Evolutionary conservation across 2,797 vertebrate species (phyloP).

Genomic region (Acestrorhynchus altus): DNA sequence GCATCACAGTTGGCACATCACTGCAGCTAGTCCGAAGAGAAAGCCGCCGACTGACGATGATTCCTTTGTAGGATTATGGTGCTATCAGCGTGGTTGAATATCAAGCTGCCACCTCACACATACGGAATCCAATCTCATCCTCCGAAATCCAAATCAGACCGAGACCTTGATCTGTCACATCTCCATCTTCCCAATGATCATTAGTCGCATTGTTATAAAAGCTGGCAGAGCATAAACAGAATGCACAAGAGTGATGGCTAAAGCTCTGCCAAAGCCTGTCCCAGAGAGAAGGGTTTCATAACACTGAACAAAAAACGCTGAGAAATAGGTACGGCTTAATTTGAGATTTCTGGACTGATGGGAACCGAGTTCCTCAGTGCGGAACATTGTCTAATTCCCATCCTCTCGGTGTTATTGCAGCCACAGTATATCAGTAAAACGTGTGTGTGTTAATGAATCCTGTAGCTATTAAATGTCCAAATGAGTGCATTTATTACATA

Average conservation of each 20-base stretch:
- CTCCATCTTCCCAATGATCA: slow-evolving; percentile 67
- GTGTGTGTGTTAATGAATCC: too few relatives aligned
- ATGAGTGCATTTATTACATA: too few relatives aligned
- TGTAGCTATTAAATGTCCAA: too few relatives aligned
- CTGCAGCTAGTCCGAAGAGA: slow-evolving; percentile 31
- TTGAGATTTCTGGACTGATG: too few relatives aligned
- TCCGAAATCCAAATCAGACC: slow-evolving; percentile 62
- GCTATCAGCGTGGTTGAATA: slow-evolving; percentile 67
- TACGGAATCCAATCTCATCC: slow-evolving; percentile 62
- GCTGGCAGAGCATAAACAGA: slow-evolving; percentile 11
- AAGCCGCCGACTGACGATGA: slow-evolving; percentile 69
- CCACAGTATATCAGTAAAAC: too few relatives aligned
- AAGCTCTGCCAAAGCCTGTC: background rate
- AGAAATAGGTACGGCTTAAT: background rate
- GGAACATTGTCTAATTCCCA: too few relatives aligned
- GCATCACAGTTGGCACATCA: slow-evolving; percentile 24
- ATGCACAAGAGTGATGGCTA: slow-evolving; percentile 13
- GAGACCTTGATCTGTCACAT: slow-evolving; percentile 64
- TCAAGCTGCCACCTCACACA: slow-evolving; percentile 58
- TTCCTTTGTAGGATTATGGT: slow-evolving; percentile 68
- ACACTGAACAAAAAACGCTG: background rate
- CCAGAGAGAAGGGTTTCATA: background rate
- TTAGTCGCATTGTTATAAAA: slow-evolving; percentile 70
- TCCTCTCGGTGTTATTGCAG: too few relatives aligned
- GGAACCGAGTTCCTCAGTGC: too few relatives aligned